Evolutionary conservation across 2,888 invertebrate species (phyloP), one percentile per base, ranked within the genome.

Genomic region (Xylota segnis): DNA sequence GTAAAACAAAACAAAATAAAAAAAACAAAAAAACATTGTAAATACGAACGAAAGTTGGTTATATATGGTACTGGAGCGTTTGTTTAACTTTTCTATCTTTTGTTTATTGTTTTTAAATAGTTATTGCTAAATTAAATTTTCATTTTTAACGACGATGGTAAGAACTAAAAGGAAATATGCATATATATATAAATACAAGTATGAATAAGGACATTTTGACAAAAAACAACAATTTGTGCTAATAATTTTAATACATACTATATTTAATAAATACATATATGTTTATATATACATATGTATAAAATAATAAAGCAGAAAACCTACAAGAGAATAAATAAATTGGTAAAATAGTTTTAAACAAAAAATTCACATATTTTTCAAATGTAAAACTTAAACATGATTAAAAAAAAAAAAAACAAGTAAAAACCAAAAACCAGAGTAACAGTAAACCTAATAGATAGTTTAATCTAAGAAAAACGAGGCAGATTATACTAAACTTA

Each of bases 331-430:
- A 23, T 2, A 61, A 54, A 37, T 68, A 74, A 63, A 58, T 68
- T 82, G 76, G 54, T 72, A 74, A 77, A 52, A 74, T 65, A 70
- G 61, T 83, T 83, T 63, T 82, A 63, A 74, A 83, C 29, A 54
- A 65, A 23, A n/a, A 23, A 71, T 59, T 47, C 72, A 75, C 75
- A 66, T 66, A 78, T 70, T 78, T 75, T 79, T 56, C 74, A 75
- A 63, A 83, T 23, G 50, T 58, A 47, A 63, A 63, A 58, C 27
- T 37, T 18, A 6, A 37, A 68, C 52, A 59, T 45, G 34, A 45
- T 47, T 61, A 52, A 23, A 61, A 59, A 52, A n/a, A n/a, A n/a
- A n/a, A n/a, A n/a, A n/a, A n/a, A n/a, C n/a, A n/a, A n/a, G n/a
- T n/a, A n/a, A n/a, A n/a, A n/a, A n/a, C n/a, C n/a, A n/a, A n/a